Evolutionary conservation across 2,797 vertebrate genomes (phyloP), one percentile per base, ranked within the genome.

Genomic region (Helostoma temminkii): DNA sequence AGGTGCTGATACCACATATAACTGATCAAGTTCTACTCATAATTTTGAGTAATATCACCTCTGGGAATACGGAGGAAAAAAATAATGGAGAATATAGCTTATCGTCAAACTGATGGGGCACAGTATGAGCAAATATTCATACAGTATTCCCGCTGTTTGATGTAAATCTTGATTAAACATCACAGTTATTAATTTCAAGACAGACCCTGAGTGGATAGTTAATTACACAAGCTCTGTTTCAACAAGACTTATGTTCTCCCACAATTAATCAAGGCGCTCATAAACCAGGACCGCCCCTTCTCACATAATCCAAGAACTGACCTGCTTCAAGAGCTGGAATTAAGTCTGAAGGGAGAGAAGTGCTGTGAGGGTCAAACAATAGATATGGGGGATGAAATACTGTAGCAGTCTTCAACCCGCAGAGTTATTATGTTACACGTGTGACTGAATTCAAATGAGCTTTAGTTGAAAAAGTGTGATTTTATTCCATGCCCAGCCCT

Each of bases 131-230:
- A 88, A 89, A 89, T 91, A 88, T 85, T 84, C 82, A 67, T 32
- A 62, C 54, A 25, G 74, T 77, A 79, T 77, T 89, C 77, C 80
- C 9, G 72, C 71, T 82, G 88, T 86, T 89, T 87, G 89, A 92
- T 90, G 87, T 90, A 88, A 88, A 88, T 84, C 83, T 89, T 90
- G 86, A 91, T 91, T 90, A 90, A 89, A 90, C 88, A 88, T 88
- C 81, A 85, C 86, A 90, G 84, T 90, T 92, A 89, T 89, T 89
- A 89, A 90, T 88, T 86, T 86, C 74, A 81, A 76, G 79, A 80
- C 84, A 80, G 84, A 85, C 84, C 84, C 82, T 76, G 82, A 88
- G 80, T 89, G 86, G 81, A 81, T 84, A 80, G 83, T 88, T 89
- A 90, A 91, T 92, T 91, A 88, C 78, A 72, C 71, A 26, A 74